Base-by-base conservation (phyloP, 1,140 invertebrate species). In the Trissolcus basalis region DNA sequence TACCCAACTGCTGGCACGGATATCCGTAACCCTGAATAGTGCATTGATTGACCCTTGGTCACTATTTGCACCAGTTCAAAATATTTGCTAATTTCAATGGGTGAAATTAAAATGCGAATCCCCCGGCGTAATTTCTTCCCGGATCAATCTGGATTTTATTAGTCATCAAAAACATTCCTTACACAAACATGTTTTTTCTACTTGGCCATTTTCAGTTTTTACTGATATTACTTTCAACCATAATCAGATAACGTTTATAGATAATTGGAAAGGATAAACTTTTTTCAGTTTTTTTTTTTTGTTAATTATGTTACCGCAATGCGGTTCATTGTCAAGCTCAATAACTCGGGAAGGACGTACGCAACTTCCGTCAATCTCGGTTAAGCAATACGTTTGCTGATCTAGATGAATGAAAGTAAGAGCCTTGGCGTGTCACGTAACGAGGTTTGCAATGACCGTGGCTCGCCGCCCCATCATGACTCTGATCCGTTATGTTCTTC, bases 31-130 rank as follows among this genome's bases (percentile, higher is more conserved):
- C 33, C 16, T 77, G 73, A 73, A 77, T 80, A 65, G 69, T n/a
- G 56, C 78, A 78, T 72, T 81, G 76, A 81, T 81, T 80, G 78
- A 80, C 74, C 78, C 68, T 72, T 59, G 73, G 76, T 1, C 19
- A 27, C 6, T 27, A 27, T 77, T 80, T 78, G 75, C 77, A 74
- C 79, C 59, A 70, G 71, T 77, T 80, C 75, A 27, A 27, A 27
- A 27, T 27, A 27, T 27, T 27, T 27, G 19, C 19, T 27, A 27
- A 27, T 27, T 27, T 27, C 19, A 27, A 27, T 1, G 1, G 2
- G 1, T 6, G 19, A 27, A 27, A 27, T 27, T 27, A 1, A 27
- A 27, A 3, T 27, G 19, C 1, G 6, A 27, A 1, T 27, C 6
- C 19, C 19, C 19, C 1, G 6, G 6, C 19, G 6, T 27, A 27